Evolutionary conservation across 2,888 invertebrate genomes (phyloP).

Genomic region (Peribatodes rhomboidaria): DNA sequence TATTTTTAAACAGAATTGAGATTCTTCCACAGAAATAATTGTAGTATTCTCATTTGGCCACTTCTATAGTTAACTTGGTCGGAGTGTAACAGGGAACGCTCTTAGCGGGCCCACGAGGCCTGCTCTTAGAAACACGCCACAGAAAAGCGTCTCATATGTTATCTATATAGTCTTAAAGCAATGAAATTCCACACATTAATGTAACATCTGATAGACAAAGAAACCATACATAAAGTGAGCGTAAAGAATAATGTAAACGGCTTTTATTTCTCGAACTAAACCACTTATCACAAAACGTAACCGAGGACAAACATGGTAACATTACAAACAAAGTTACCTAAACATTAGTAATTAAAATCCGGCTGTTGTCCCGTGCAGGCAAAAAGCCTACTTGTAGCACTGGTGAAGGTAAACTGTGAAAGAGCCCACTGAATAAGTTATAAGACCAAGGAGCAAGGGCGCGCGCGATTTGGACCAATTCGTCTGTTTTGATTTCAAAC

Average conservation of each 20-base stretch:
- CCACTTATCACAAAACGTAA: not conserved
- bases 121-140: not conserved
- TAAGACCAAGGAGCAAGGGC: constrained; percentile 44
- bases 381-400: constrained; percentile 22
- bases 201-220: no score
- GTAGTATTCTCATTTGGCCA: not conserved
- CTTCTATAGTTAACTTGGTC: not conserved
- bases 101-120: not conserved
- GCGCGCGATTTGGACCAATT: constrained; percentile 42
- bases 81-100: not conserved
- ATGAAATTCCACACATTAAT: no score
- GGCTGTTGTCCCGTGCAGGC: not conserved
- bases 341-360: constrained; percentile 17
- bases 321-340: constrained; percentile 9
- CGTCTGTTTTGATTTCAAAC: constrained; percentile 51
- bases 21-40: not conserved
- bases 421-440: constrained; percentile 54
- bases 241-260: not conserved
- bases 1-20: no score
- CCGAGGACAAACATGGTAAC: not conserved
- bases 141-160: not conserved
- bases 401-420: constrained; percentile 35
- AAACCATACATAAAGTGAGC: not conserved
- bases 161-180: not conserved
- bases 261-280: not conserved